These are phyloP conservation scores for Jordanella pulchra DNA, from an alignment of 2,797 vertebrate species.

Conservation along the genomic window DNA sequence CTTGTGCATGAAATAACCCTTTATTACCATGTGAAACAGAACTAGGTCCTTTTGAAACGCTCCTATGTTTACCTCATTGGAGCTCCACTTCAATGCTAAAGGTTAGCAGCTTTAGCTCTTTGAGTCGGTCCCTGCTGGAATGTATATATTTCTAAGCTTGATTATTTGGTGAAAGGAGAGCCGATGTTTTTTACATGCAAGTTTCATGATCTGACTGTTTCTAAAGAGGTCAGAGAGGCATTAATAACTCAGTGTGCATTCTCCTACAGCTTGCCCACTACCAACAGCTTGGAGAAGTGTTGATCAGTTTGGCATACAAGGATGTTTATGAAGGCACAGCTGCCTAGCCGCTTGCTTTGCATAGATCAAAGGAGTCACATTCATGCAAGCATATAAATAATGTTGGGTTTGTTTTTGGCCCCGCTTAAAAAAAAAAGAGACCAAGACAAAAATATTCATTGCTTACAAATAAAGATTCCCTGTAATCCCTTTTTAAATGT, in stretches of 20 bases:
- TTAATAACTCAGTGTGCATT: not conserved
- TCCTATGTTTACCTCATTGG: not conserved
- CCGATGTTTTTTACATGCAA: not conserved
- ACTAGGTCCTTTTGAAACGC: not conserved
- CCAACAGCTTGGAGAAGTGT: not conserved
- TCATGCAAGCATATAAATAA: not conserved
- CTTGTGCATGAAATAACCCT: conserved; percentile 8
- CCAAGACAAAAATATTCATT: not conserved
- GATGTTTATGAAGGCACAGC: conserved; percentile 12
- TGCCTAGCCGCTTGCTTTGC: not conserved
- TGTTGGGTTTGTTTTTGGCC: not conserved
- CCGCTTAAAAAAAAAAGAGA: not conserved
- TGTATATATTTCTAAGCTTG: not conserved
- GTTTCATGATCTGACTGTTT: conserved; percentile 4
- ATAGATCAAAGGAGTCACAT: not conserved
- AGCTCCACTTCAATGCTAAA: not conserved
- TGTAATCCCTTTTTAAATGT: not conserved
- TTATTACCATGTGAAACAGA: not conserved
- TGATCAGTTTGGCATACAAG: conserved; percentile 6
- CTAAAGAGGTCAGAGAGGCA: not conserved
- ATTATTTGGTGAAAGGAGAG: not conserved
- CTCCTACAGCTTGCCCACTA: not conserved
- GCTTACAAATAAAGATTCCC: not conserved
- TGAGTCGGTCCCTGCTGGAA: not conserved
- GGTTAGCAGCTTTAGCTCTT: not conserved